phyloP scores from a whole-genome alignment of 1,140 invertebrate genomes.

The Olivierus martensii region DNA sequence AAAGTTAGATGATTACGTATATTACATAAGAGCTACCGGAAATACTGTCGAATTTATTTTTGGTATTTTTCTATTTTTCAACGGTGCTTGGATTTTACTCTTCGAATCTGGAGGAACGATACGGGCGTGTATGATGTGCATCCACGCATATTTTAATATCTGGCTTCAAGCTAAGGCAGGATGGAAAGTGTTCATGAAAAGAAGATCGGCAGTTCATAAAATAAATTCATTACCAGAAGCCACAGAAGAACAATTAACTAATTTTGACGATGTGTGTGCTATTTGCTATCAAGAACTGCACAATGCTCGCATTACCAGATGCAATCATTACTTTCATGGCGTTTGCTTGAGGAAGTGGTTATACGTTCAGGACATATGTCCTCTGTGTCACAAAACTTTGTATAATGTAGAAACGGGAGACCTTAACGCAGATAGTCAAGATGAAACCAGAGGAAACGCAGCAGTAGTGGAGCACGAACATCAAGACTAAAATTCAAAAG shows the following conservation, averaged over 20 bases:
- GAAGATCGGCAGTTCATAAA: slow-evolving; percentile 81
- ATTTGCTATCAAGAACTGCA: slow-evolving; percentile 91
- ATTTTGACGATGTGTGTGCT: slow-evolving; percentile 81
- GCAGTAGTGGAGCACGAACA: too few species aligned
- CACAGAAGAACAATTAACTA: slow-evolving; percentile 52
- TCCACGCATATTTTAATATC: slow-evolving; percentile 95
- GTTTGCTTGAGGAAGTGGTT: slow-evolving; percentile 91
- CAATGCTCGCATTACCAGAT: slow-evolving; percentile 80
- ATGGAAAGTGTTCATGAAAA: slow-evolving; percentile 85
- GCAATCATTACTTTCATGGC: slow-evolving; percentile 89
- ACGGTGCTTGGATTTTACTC: slow-evolving; percentile 82
- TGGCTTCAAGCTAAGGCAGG: slow-evolving; percentile 85
- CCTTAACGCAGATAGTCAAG: too few species aligned
- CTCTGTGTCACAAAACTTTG: slow-evolving; percentile 48
- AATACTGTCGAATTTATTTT: slow-evolving; percentile 72
- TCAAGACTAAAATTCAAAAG: too few species aligned
- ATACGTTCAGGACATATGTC: slow-evolving; percentile 56
- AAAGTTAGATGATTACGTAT: slow-evolving; percentile 84
- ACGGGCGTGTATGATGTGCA: slow-evolving; percentile 81
- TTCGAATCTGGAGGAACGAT: slow-evolving; percentile 81
- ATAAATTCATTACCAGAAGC: slow-evolving; percentile 80
- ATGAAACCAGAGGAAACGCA: too few species aligned
- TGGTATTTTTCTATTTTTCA: slow-evolving; percentile 86
- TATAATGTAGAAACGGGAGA: slow-evolving; percentile 38
- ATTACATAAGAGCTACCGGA: slow-evolving; percentile 78